Evolutionary conservation across 2,113 vertebrate genomes (phyloP).

Genomic region (Meriones unguiculatus): DNA sequence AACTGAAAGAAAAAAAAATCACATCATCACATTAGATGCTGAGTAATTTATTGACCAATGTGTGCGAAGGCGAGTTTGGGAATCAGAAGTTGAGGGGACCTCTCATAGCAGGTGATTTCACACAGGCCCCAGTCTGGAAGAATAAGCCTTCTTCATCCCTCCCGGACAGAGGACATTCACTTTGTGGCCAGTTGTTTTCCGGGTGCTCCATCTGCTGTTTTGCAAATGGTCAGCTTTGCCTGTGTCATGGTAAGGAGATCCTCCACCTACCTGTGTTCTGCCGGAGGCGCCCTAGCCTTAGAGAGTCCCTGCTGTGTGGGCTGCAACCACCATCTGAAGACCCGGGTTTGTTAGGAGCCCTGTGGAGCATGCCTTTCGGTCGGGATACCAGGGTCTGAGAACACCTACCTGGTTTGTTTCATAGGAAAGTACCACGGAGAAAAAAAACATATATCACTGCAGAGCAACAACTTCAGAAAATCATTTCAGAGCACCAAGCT

Average conservation of each 20-base stretch:
- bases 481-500: not conserved
- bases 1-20: too few relatives aligned
- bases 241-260: too few relatives aligned
- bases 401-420: constrained; percentile 2
- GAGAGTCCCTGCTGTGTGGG: not conserved
- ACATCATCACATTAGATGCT: too few relatives aligned
- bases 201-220: not conserved
- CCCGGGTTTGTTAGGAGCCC: not conserved
- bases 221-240: not conserved
- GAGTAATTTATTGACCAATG: not conserved
- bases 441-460: not conserved
- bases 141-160: not conserved
- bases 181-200: not conserved
- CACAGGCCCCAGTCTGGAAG: not conserved
- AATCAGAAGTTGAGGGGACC: not conserved
- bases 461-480: not conserved
- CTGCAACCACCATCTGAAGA: not conserved
- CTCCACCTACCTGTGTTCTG: not conserved
- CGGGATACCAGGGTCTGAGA: not conserved
- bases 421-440: constrained; percentile 16
- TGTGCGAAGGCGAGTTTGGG: not conserved
- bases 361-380: not conserved
- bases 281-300: not conserved
- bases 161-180: not conserved
- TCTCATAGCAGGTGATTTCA: not conserved